A percentile compares a stretch with the other conserved stretches of the same genome.
These are phyloP conservation scores for Chrysodeixis includens DNA, from an alignment of 2,888 invertebrate genomes.

Conservation along the genomic window DNA sequence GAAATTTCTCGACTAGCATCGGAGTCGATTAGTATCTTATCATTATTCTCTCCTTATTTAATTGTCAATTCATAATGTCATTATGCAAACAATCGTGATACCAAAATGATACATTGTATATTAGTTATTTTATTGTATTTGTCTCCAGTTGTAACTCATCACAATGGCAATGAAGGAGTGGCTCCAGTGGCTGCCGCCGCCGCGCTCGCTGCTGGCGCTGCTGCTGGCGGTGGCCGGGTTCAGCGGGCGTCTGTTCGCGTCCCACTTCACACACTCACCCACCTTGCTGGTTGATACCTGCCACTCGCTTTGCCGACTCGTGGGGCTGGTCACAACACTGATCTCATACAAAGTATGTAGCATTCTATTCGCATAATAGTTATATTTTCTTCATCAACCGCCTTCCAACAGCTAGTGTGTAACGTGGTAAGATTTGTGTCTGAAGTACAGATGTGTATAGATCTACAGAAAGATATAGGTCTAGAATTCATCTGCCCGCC, in stretches of 20 bases:
- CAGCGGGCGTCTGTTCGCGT: conserved; percentile 94
- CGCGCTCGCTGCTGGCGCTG: conserved; percentile 93
- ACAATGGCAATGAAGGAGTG: conserved; percentile 94
- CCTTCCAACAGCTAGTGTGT: too few species aligned
- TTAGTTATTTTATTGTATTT: not conserved
- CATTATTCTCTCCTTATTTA: too few species aligned
- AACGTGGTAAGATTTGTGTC: too few species aligned
- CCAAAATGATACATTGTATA: not conserved
- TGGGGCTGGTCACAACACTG: conserved; percentile 91
- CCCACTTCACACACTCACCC: conserved; percentile 96
- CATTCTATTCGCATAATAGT: too few species aligned
- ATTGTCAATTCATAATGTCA: too few species aligned
- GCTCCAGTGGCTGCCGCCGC: conserved; percentile 92
- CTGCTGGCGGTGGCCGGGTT: conserved; percentile 93
- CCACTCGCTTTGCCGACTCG: conserved; percentile 97
- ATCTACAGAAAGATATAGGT: too few species aligned
- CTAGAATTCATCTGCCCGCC: too few species aligned
- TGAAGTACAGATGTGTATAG: too few species aligned
- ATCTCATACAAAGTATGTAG: conserved; percentile 79
- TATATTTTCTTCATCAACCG: too few species aligned
- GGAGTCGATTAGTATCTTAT: too few species aligned
- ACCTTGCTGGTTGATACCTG: conserved; percentile 97
- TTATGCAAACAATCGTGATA: too few species aligned
- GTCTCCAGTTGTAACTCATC: conserved; percentile 10
- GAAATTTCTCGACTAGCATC: too few species aligned